phyloP scores from a whole-genome alignment of 2,888 invertebrate genomes.

The Junonia oenone region DNA sequence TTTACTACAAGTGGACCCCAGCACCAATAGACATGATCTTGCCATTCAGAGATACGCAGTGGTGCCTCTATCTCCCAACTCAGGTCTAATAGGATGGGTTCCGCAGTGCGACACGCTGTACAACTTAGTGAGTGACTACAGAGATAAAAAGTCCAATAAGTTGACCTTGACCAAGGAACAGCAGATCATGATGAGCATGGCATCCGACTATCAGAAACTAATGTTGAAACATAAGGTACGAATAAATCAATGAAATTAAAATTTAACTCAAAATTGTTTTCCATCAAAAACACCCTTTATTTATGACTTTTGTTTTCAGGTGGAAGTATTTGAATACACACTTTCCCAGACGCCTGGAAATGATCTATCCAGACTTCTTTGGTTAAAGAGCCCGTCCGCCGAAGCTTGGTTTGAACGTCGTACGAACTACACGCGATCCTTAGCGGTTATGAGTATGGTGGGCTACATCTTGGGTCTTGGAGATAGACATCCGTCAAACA shows the following conservation, averaged over 20 bases:
- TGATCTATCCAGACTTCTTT: slow-evolving; percentile 94
- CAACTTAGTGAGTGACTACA: slow-evolving; percentile 96
- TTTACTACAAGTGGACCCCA: slow-evolving; percentile 93
- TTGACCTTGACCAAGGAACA: slow-evolving; percentile 96
- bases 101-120: slow-evolving; percentile 99
- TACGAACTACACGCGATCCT: slow-evolving; percentile 98
- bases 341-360: slow-evolving; percentile 96
- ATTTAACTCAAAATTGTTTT: background rate
- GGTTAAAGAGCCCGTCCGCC: slow-evolving; percentile 97
- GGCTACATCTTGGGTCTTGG: slow-evolving; percentile 98
- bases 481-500: slow-evolving; percentile 99
- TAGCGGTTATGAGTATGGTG: slow-evolving; percentile 99
- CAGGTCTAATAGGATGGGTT: slow-evolving; percentile 99
- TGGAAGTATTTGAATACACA: slow-evolving; percentile 98
- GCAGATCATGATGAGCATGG: slow-evolving; percentile 97
- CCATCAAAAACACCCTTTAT: background rate
- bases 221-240: slow-evolving; percentile 96
- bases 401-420: slow-evolving; percentile 99
- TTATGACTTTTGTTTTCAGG: slow-evolving; percentile 49
- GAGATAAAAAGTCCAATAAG: slow-evolving; percentile 93
- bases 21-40: slow-evolving; percentile 94
- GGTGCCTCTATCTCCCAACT: slow-evolving; percentile 98
- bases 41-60: slow-evolving; percentile 94
- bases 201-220: slow-evolving; percentile 97
- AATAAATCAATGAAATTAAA: background rate